Base-by-base conservation (phyloP, 1,140 invertebrate genomes). In the Trypoxylus dichotomus region DNA sequence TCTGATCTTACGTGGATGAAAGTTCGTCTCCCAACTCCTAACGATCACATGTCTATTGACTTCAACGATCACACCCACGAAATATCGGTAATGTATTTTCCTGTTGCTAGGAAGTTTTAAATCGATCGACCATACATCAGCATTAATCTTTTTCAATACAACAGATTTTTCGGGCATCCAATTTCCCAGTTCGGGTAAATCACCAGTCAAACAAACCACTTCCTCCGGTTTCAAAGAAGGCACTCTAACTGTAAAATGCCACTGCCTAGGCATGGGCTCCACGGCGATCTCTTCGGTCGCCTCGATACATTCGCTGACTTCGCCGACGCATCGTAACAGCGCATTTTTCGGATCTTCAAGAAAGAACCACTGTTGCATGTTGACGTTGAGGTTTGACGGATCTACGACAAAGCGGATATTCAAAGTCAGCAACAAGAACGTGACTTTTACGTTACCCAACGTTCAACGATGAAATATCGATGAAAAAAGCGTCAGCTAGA, bases 21-120 rank as follows among this genome's bases (percentile, higher is more conserved):
- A 87, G 83, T 94, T 91, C 8, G 95, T 94, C 87, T 98, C 96
- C 96, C 95, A 97, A 80, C 89, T 89, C 19, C 93, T 89, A 15
- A 97, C 91, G 68, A 95, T 89, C 7, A 93, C 82, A 78, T 85
- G 83, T 24, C 83, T 81, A 73, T 83, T 85, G 76, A 73, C 80
- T 81, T 90, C 88, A 29, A 89, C 81, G 5, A 90, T 80, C 27
- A 89, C 84, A 84, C 92, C 93, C 74, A 96, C 89, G 82, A 93
- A 93, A 86, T 95, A 97, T 19, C 96, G 91, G 84, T 93, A 97
- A 37, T 91, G 87, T 2, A 96, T 87, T 78, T 92, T 90, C 79
- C 85, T 85, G 78, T 91, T 90, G 25, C 89, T 89, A 7, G 94
- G 93, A 81, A 96, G 87, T 76, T 85, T 85, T 25, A 91, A 81